Percentiles rank a stretch among this genome's conserved stretches.
Evolutionary conservation across 1,140 invertebrate genomes (phyloP).

Genomic region (Drosophila subobscura): DNA sequence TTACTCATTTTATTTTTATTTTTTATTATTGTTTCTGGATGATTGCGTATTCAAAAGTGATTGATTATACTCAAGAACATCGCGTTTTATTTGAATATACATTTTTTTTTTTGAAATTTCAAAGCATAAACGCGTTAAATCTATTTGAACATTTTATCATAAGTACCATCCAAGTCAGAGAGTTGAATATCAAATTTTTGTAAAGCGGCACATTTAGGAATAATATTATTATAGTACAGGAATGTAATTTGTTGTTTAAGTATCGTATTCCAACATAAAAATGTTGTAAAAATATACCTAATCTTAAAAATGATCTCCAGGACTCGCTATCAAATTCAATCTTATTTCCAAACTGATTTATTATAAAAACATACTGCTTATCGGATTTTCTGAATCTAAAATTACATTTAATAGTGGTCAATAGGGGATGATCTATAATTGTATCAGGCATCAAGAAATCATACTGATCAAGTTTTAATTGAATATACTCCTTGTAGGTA

Average conservation of each 20-base stretch:
- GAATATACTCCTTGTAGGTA: constrained; percentile 1
- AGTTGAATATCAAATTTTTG: constrained; percentile 4
- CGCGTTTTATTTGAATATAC: constrained; percentile 3
- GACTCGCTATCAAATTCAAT: constrained; percentile 6
- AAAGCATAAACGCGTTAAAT: constrained; percentile 7
- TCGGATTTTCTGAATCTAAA: constrained; percentile 1
- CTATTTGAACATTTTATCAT: constrained; percentile 2
- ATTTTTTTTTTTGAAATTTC: constrained; percentile 13
- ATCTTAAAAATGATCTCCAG: constrained; percentile 6
- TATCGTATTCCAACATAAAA: too few species aligned
- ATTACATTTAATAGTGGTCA: neutral
- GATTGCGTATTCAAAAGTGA: neutral
- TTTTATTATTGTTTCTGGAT: too few species aligned
- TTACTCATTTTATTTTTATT: neutral
- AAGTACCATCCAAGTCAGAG: neutral
- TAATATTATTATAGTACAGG: neutral
- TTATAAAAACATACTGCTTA: constrained; percentile 1
- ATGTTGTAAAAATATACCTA: neutral
- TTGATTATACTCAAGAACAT: constrained; percentile 1
- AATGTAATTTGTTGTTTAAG: too few species aligned
- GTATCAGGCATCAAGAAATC: constrained; percentile 1
- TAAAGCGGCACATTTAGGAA: neutral
- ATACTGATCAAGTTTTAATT: constrained; percentile 1
- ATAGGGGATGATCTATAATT: neutral
- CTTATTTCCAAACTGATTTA: constrained; percentile 1